phyloP scores from a whole-genome alignment of 2,113 vertebrate species.

The Barbus barbus region DNA sequence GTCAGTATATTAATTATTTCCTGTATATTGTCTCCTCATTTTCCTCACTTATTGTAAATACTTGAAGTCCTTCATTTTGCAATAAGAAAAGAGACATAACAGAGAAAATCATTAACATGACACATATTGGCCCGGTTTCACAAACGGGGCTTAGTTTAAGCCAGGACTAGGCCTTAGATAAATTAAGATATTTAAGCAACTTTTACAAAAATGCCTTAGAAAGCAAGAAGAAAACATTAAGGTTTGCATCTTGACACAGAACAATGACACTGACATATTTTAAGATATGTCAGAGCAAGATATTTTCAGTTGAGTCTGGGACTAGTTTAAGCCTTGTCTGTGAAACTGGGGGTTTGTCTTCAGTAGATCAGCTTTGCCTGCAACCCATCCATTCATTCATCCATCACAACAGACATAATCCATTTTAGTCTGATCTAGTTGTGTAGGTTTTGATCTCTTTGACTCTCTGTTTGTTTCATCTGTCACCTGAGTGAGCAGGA shows the following conservation, averaged over 20 bases:
- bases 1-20: background rate
- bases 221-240: too few relatives aligned
- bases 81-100: background rate
- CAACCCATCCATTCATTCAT: constrained; percentile 27
- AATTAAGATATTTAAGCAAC: too few relatives aligned
- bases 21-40: background rate
- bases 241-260: too few relatives aligned
- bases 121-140: too few relatives aligned
- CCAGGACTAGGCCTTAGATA: too few relatives aligned
- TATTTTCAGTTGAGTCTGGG: too few relatives aligned
- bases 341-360: too few relatives aligned
- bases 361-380: background rate
- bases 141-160: too few relatives aligned
- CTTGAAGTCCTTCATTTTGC: background rate
- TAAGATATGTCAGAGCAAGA: too few relatives aligned
- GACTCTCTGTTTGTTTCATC: constrained; percentile 31
- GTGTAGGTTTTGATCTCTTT: constrained; percentile 33
- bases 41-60: background rate
- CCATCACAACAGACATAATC: constrained; percentile 37
- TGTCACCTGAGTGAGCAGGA: background rate
- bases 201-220: too few relatives aligned
- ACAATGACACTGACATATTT: too few relatives aligned
- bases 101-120: background rate
- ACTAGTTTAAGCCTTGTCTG: too few relatives aligned
- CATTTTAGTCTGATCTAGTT: constrained; percentile 44